Evolutionary conservation across 2,888 invertebrate species (phyloP).

Genomic region (Eupithecia subumbrata): DNA sequence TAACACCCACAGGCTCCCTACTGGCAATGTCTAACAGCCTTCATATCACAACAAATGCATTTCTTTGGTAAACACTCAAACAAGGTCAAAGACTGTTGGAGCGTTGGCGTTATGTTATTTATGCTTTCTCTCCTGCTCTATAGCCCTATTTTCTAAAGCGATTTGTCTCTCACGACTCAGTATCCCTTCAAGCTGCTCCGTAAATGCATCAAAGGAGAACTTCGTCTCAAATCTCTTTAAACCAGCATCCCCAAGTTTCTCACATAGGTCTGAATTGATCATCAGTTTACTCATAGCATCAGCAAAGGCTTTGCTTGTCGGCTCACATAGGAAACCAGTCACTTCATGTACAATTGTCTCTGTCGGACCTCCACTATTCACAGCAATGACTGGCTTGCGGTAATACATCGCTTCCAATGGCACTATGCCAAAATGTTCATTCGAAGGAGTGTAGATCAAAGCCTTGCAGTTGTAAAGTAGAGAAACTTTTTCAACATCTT

Average conservation of each 20-base stretch:
- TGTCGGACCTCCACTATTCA: slow-evolving; percentile 97
- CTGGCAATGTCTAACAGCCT: slow-evolving; percentile 7
- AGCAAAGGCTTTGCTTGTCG: slow-evolving; percentile 88
- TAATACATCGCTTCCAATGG: slow-evolving; percentile 99
- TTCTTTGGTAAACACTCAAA: slow-evolving; percentile 70
- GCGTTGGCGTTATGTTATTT: slow-evolving; percentile 75
- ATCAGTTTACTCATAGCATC: slow-evolving; percentile 89
- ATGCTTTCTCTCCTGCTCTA: slow-evolving; percentile 70
- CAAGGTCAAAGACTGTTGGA: slow-evolving; percentile 79
- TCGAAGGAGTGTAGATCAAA: slow-evolving; percentile 96
- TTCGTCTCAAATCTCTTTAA: slow-evolving; percentile 88
- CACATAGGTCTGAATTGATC: slow-evolving; percentile 83
- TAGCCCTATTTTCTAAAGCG: slow-evolving; percentile 71
- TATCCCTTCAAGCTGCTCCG: slow-evolving; percentile 86
- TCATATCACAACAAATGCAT: slow-evolving; percentile 31
- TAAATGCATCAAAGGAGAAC: slow-evolving; percentile 94
- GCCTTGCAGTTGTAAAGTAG: slow-evolving; percentile 90
- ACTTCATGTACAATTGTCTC: slow-evolving; percentile 93
- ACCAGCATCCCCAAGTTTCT: slow-evolving; percentile 90
- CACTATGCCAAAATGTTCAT: slow-evolving; percentile 99
- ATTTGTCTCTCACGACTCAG: slow-evolving; percentile 74
- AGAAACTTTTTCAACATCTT: slow-evolving; percentile 92
- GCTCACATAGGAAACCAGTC: slow-evolving; percentile 92
- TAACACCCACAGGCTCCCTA: slow-evolving; percentile 5
- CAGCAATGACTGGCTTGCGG: slow-evolving; percentile 96